These are phyloP conservation scores for Perca flavescens DNA, from an alignment of 2,113 vertebrate species.

Conservation along the genomic window DNA sequence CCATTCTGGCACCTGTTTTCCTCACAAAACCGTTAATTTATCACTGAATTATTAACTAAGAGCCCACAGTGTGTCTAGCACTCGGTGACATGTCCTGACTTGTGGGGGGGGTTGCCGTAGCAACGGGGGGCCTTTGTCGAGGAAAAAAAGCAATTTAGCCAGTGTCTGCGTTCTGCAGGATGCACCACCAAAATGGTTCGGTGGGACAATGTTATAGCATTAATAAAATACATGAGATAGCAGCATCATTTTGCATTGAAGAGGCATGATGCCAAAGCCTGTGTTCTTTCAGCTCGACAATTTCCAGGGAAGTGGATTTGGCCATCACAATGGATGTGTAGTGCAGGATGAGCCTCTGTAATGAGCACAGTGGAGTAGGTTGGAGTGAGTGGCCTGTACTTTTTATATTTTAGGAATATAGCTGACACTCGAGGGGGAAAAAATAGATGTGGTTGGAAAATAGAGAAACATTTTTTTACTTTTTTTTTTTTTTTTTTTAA, in stretches of 20 bases:
- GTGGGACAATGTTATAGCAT: constrained; percentile 57
- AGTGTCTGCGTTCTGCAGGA: constrained; percentile 32
- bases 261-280: constrained; percentile 6
- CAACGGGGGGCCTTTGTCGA: constrained; percentile 63
- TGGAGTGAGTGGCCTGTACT: constrained; percentile 39
- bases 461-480: too few species aligned
- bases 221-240: constrained; percentile 51
- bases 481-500: neutral
- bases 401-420: constrained; percentile 43
- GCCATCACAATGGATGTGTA: constrained; percentile 41
- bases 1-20: constrained; percentile 82
- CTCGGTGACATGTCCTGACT: constrained; percentile 78
- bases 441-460: constrained; percentile 13
- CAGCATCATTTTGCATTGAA: constrained; percentile 37
- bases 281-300: constrained; percentile 20
- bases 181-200: constrained; percentile 37
- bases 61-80: constrained; percentile 77
- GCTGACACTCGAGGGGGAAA: neutral
- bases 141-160: constrained; percentile 77
- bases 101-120: constrained; percentile 56
- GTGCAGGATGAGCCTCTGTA: constrained; percentile 54
- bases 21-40: constrained; percentile 82
- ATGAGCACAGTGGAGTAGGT: constrained; percentile 42
- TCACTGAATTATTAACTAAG: constrained; percentile 84
- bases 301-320: constrained; percentile 48